Conservation (phyloP, 2,113 vertebrate species). For the Arvicanthis niloticus region DNA sequence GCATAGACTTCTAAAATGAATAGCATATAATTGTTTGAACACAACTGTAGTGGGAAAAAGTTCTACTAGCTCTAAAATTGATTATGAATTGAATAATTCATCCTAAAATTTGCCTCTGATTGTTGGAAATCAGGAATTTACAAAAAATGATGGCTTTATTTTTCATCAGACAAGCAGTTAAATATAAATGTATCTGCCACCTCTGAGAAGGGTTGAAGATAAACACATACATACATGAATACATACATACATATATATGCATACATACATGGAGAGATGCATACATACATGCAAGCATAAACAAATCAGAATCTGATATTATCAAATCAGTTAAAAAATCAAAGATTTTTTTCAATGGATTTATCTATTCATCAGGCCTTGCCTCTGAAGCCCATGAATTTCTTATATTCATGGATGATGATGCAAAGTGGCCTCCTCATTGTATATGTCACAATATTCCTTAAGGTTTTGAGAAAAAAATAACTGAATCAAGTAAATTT, state of each 20-base stretch:
- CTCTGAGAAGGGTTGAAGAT: conserved; percentile 94
- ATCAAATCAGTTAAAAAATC: conserved; percentile 91
- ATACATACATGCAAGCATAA: conserved; percentile 88
- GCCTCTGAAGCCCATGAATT: conserved; percentile 85
- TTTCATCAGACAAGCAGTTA: conserved; percentile 91
- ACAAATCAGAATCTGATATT: conserved; percentile 89
- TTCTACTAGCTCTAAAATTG: background rate
- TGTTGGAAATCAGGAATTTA: conserved; percentile 88
- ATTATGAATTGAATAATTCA: conserved; percentile 82
- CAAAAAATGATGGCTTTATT: background rate
- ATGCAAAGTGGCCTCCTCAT: background rate
- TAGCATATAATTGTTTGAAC: background rate
- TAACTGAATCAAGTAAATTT: conserved; percentile 68
- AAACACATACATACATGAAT: conserved; percentile 87
- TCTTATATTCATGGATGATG: background rate
- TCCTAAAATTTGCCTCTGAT: conserved; percentile 94
- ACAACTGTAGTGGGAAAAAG: background rate
- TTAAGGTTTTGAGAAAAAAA: conserved; percentile 48
- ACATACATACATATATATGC: conserved; percentile 83
- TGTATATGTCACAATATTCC: conserved; percentile 23
- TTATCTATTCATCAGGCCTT: conserved; percentile 92
- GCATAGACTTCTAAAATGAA: background rate
- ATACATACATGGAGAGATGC: conserved; percentile 89
- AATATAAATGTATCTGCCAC: conserved; percentile 92
- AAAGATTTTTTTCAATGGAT: conserved; percentile 92